A percentile compares a stretch with the other conserved stretches of the same genome.
These are phyloP conservation scores for Coptotermes formosanus DNA, from an alignment of 1,140 invertebrate genomes.

Conservation along the genomic window DNA sequence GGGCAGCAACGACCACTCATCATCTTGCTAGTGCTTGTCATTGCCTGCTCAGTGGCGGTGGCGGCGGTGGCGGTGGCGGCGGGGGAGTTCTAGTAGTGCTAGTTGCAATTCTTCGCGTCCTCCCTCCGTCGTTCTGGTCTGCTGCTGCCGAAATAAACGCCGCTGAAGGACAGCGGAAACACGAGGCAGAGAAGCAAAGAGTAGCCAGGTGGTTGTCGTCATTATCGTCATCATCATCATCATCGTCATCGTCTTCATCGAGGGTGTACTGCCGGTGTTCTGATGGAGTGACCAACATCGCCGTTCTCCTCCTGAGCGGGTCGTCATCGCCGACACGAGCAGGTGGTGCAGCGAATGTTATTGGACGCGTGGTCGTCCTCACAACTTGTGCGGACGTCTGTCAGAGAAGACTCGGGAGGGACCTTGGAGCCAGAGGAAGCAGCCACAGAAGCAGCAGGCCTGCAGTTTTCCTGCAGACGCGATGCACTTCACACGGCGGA, in stretches of 20 bases:
- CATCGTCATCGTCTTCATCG: constrained; percentile 10
- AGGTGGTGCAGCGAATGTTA: constrained; percentile 26
- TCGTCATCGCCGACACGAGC: background rate
- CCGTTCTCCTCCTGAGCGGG: background rate
- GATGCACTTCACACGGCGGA: constrained; percentile 20
- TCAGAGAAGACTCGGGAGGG: background rate
- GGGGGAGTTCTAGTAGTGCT: background rate
- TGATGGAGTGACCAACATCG: background rate
- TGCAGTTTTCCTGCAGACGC: constrained; percentile 25
- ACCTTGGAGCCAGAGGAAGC: background rate
- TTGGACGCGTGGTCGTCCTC: constrained; percentile 19
- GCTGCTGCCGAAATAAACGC: background rate
- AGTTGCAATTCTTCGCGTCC: background rate
- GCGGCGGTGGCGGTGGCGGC: background rate
- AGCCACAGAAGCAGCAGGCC: background rate
- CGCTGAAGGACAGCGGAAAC: background rate
- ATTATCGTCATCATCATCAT: background rate
- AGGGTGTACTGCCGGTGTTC: background rate
- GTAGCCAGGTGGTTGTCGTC: background rate
- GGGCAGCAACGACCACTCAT: background rate
- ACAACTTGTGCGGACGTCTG: background rate
- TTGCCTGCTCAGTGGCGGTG: no score
- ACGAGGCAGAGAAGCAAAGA: background rate
- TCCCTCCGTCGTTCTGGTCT: background rate
- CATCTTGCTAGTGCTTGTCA: background rate